Base-by-base conservation (phyloP, 2,888 invertebrate species). In the Allolobophora icterica region DNA sequence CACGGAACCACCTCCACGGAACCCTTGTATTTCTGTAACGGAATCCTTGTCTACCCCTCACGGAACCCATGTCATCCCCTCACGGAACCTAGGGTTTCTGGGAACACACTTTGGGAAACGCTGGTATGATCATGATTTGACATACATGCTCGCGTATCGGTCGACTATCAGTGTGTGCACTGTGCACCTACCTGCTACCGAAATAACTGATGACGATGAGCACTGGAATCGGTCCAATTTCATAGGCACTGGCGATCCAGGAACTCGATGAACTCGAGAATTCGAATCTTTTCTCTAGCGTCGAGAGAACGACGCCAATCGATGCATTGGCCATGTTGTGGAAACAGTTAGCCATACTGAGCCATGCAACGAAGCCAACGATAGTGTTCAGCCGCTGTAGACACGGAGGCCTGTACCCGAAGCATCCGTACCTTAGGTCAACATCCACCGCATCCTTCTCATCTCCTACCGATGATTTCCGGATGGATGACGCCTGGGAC, bases 241-340 rank as follows among this genome's bases (percentile, higher is more conserved):
- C 95, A 90, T 95, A 95, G 71, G 94, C 93, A 90, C 94, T 94
- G 45, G 94, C 94, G 71, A 95, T 94, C 91, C 94, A 93, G 33
- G 95, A 94, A 38, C 94, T 94, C n/a, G 93, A 93, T 58, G 94
- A 93, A 91, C 94, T 94, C 38, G 94, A 93, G 84, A 95, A 93
- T 91, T 93, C 93, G 92, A 95, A 95, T 17, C 95, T 93, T 89
- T 94, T 93, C 92, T 95, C 95, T 3, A 94, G 93, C 33, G 94
- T 94, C 21, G 95, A 94, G 30, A 94, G 94, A 91, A 94, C 94
- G 0, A 95, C 94, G 4, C 93, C 93, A 35, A 92, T 38, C 42
- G 93, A 30, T 87, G 92, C 90, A 89, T 92, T 58, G 84, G 91
- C 58, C 71, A 84, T 92, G 91, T 91, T 91, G 52, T 92, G 92